These are phyloP conservation scores for Pteruthius melanotis DNA, from an alignment of 2,113 vertebrate species.

Conservation along the genomic window DNA sequence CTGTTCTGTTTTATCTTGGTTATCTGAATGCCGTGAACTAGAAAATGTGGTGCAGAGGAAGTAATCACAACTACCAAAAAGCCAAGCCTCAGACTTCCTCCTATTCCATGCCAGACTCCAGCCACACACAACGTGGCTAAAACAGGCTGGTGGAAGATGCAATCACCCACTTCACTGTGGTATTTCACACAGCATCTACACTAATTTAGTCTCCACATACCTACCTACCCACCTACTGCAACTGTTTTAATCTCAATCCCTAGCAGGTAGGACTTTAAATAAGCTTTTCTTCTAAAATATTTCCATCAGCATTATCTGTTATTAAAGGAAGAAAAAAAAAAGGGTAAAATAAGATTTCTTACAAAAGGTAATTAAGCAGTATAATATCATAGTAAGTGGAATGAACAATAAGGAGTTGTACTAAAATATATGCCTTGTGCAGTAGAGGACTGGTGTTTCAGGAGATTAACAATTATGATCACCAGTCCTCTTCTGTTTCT, in stretches of 20 bases:
- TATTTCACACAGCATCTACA: neutral
- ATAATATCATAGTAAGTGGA: conserved; percentile 65
- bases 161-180: neutral
- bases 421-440: conserved; percentile 69
- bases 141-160: neutral
- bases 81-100: neutral
- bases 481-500: conserved; percentile 78
- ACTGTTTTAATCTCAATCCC: neutral
- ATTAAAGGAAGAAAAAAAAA: neutral
- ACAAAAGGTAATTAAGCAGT: conserved; percentile 72
- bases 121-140: neutral
- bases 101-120: neutral
- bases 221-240: neutral
- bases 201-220: neutral
- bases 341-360: conserved; percentile 48
- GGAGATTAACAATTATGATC: conserved; percentile 84
- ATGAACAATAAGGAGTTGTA: conserved; percentile 64
- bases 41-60: neutral
- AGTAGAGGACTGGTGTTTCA: conserved; percentile 72
- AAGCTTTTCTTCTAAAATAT: conserved; percentile 27
- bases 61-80: neutral
- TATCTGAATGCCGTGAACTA: neutral
- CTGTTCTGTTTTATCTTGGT: neutral
- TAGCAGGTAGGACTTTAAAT: neutral
- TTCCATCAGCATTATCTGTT: conserved; percentile 55